These are phyloP conservation scores for Eugnorisma glareosa DNA, from an alignment of 2,888 invertebrate species.

Conservation along the genomic window DNA sequence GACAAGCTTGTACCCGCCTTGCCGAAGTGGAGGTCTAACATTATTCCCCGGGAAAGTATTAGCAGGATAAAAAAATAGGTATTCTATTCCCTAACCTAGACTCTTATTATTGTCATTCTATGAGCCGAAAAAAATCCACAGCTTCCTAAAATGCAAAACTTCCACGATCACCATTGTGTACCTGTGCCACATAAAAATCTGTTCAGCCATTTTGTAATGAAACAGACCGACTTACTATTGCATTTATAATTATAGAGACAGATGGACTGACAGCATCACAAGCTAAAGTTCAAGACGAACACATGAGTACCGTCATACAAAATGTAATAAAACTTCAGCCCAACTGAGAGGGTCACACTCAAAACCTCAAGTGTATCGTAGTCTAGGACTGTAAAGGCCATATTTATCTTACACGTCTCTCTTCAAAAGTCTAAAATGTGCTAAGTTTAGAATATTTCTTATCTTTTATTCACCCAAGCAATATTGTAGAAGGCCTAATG, in stretches of 20 bases:
- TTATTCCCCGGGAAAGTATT: too few species aligned
- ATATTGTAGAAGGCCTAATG: constrained; percentile 28
- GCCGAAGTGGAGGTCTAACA: too few species aligned
- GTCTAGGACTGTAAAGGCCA: constrained; percentile 1
- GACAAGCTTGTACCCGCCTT: too few species aligned
- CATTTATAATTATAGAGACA: not conserved
- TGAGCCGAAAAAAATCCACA: too few species aligned
- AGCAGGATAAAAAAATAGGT: too few species aligned
- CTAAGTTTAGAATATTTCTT: constrained; percentile 6
- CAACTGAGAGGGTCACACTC: not conserved
- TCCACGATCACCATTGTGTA: too few species aligned
- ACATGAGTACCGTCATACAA: not conserved
- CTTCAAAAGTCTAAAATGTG: constrained; percentile 16
- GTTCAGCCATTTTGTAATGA: too few species aligned
- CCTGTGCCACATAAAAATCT: too few species aligned
- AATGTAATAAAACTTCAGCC: constrained; percentile 15
- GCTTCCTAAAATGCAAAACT: too few species aligned
- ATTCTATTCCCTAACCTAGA: too few species aligned
- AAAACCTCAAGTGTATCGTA: constrained; percentile 22
- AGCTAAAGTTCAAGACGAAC: not conserved
- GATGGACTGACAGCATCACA: not conserved
- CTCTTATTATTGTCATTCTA: too few species aligned
- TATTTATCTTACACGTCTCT: constrained; percentile 13
- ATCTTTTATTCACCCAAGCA: constrained; percentile 21
- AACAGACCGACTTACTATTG: too few species aligned